These are phyloP conservation scores for Mastomys coucha DNA, from an alignment of 2,113 vertebrate species.

Conservation along the genomic window DNA sequence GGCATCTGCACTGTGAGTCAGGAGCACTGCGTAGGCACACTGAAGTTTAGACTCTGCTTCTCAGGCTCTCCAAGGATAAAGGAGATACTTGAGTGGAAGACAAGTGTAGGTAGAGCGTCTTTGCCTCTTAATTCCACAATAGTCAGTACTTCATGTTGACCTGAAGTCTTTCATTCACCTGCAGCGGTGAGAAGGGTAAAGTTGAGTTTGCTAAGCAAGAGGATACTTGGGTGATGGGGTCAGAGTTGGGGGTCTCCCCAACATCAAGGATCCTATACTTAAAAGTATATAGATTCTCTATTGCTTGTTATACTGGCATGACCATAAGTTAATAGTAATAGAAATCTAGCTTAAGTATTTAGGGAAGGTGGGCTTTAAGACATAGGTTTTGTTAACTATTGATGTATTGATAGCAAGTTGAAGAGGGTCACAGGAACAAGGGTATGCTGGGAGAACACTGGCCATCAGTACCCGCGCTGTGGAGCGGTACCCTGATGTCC, in stretches of 20 bases:
- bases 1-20: not conserved
- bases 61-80: not conserved
- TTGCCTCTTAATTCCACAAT: not conserved
- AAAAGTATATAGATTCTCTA: not conserved
- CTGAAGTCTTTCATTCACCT: not conserved
- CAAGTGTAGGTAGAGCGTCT: not conserved
- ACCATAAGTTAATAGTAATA: not conserved
- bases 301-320: not conserved
- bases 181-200: not conserved
- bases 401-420: not conserved
- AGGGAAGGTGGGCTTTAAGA: not conserved
- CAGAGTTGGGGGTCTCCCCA: not conserved
- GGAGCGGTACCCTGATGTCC: not conserved
- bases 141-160: not conserved
- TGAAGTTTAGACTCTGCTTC: not conserved
- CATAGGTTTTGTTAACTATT: not conserved
- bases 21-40: not conserved
- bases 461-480: not conserved
- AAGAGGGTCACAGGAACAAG: not conserved
- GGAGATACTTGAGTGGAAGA: not conserved
- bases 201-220: not conserved
- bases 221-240: not conserved
- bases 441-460: not conserved
- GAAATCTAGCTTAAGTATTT: conserved; percentile 16
- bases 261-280: not conserved